A percentile compares a stretch with the other conserved stretches of the same genome.
phyloP scores from a whole-genome alignment of 2,888 invertebrate species.

The Heliconius ismenius region DNA sequence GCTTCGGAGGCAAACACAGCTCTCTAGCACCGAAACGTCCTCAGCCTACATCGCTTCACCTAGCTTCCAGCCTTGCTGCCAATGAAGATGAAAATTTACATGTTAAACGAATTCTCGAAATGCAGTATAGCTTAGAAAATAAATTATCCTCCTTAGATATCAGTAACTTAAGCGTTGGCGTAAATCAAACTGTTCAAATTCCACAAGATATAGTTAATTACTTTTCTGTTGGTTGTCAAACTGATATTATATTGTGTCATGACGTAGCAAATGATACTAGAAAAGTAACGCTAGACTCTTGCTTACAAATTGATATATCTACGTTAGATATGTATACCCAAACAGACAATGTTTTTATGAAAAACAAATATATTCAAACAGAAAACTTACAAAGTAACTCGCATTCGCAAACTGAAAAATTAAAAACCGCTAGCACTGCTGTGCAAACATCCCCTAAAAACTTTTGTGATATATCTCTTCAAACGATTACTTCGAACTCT shows the following conservation, averaged over 20 bases:
- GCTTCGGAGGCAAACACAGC: conserved; percentile 69
- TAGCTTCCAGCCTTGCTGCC: conserved; percentile 51
- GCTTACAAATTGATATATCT: conserved; percentile 64
- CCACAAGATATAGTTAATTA: conserved; percentile 65
- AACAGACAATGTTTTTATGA: conserved; percentile 65
- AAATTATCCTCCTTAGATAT: conserved; percentile 67
- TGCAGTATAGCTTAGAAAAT: conserved; percentile 72
- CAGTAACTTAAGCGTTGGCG: conserved; percentile 64
- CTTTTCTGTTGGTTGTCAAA: conserved; percentile 74
- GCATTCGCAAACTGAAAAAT: conserved; percentile 65
- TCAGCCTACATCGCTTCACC: conserved; percentile 63
- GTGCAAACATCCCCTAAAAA: conserved; percentile 61
- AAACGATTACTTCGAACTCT: conserved; percentile 52
- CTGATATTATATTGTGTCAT: conserved; percentile 66
- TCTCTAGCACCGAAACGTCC: conserved; percentile 60
- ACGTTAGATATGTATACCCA: conserved; percentile 69
- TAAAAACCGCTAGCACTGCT: conserved; percentile 58
- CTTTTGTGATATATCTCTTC: conserved; percentile 56
- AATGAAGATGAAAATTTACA: conserved; percentile 61
- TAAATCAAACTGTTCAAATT: conserved; percentile 67
- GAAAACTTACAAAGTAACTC: conserved; percentile 54
- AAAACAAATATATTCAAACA: conserved; percentile 69
- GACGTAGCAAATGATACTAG: conserved; percentile 70
- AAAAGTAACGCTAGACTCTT: conserved; percentile 69
- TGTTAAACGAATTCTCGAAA: conserved; percentile 68